Conservation (phyloP, 1,140 invertebrate genomes). For the Leptinotarsa texana region DNA sequence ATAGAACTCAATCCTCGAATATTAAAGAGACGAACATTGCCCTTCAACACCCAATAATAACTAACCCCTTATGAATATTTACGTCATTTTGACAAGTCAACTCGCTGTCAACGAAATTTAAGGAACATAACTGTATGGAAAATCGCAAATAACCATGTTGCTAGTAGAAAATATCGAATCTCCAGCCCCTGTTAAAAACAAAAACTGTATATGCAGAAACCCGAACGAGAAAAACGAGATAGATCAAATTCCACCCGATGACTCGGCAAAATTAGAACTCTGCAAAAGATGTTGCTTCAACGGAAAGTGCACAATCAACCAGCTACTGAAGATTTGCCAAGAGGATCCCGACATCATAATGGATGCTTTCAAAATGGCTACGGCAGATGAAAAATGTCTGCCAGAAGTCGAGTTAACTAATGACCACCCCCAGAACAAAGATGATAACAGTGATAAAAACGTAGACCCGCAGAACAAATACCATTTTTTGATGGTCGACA, state of each 20-base stretch:
- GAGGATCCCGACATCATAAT: slow-evolving; percentile 8
- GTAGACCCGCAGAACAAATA: background rate
- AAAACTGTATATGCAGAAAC: background rate
- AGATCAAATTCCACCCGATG: background rate
- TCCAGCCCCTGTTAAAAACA: background rate
- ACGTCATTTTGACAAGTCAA: no score
- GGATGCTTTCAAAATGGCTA: background rate
- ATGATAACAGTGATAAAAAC: background rate
- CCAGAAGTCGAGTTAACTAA: background rate
- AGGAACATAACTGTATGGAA: background rate
- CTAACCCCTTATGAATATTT: no score
- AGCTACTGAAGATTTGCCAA: slow-evolving; percentile 9
- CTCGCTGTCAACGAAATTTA: no score
- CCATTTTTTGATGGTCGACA: slow-evolving; percentile 14
- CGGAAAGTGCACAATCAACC: background rate
- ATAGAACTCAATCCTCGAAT: no score
- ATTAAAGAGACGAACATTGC: no score
- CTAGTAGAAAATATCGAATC: slow-evolving; percentile 2
- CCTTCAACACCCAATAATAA: no score
- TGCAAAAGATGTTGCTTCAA: background rate
- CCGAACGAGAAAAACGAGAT: background rate
- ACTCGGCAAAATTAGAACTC: background rate
- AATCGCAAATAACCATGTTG: background rate
- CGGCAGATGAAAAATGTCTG: slow-evolving; percentile 5
- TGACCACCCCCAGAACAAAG: background rate